Evolutionary conservation across 1,140 invertebrate species (phyloP).

Genomic region (Leptinotarsa defecta): DNA sequence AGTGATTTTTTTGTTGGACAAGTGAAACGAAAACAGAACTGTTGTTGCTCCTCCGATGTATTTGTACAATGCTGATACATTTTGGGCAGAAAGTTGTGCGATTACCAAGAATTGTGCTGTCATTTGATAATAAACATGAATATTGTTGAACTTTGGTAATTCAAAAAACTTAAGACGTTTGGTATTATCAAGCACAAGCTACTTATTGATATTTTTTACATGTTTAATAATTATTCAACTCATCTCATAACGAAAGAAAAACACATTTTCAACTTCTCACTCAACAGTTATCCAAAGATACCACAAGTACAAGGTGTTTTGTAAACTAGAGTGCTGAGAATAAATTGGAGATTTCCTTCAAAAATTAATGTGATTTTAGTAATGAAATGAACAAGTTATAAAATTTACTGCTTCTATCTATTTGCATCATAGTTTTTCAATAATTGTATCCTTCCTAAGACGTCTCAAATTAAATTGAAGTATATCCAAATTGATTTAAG

Average conservation of each 20-base stretch:
- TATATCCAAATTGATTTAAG: no score
- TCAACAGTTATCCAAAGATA: conserved; percentile 37
- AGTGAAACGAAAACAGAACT: conserved; percentile 14
- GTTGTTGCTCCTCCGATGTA: conserved; percentile 5
- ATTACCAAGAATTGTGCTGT: conserved; percentile 31
- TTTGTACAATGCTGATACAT: conserved; percentile 31
- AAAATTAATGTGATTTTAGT: no score
- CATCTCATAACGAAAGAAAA: conserved; percentile 37
- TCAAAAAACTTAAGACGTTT: conserved; percentile 22
- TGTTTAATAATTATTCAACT: conserved; percentile 26
- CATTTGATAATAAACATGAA: conserved; percentile 31
- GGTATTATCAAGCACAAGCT: conserved; percentile 42
- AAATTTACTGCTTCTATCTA: no score
- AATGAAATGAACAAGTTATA: no score
- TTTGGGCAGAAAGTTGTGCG: conserved; percentile 28
- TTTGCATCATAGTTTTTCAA: no score
- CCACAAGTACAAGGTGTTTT: no score
- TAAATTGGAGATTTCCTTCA: no score
- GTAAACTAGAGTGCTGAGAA: no score
- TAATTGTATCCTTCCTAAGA: no score
- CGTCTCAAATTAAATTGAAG: no score
- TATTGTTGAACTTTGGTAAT: conserved; percentile 30
- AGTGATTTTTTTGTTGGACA: conserved; percentile 19
- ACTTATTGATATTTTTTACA: conserved; percentile 30
- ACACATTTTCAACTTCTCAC: conserved; percentile 48